Evolutionary conservation across 92 coral and sea anemone genomes (phyloP), one percentile per base, ranked within the genome.

Genomic region (Umimayanthus kanabou): DNA sequence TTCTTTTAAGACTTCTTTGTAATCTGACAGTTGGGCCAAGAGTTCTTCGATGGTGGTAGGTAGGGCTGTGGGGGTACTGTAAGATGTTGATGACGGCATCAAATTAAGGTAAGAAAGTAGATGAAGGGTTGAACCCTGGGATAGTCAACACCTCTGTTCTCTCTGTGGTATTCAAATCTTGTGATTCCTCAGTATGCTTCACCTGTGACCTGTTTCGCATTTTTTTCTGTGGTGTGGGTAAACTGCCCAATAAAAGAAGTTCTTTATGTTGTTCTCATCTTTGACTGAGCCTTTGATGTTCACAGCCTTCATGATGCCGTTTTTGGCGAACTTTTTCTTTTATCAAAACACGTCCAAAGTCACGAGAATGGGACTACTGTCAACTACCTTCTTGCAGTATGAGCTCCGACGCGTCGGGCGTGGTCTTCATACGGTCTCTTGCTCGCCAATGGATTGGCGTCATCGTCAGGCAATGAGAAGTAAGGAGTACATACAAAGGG

Each of bases 1-100:
- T 72, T 85, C 88, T 39, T 37, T 6, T 42, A 42, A 33, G 37
- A 33, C 37, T 33, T 33, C 45, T 42, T 42, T 22, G 58, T 47
- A 85, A 11, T 5, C 57, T 15, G 66, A 80, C 88, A 85, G 53
- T 39, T 66, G 79, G 33, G 80, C 88, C 88, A 85, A 66, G 10
- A 85, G 79, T 66, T 85, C 80, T 72, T 85, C 88, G 26, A 85
- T 39, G 58, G 18, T 66, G 79, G 33, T 49, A 3, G 88, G 80
- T 43, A 77, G 80, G 33, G 45, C 64, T 37, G 80, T 40, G 55
- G 80, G 80, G 28, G 80, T 76, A 57, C 18, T 39, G 53, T 76
- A 76, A 14, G 80, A 55, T 37, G 4, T 13, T 26, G 55, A 26
- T 16, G 80, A 39, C 26, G 80, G 80, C 14, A 45, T 37, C 79